Conservation (phyloP, 2,113 vertebrate species). For the Orthonyx spaldingii region DNA sequence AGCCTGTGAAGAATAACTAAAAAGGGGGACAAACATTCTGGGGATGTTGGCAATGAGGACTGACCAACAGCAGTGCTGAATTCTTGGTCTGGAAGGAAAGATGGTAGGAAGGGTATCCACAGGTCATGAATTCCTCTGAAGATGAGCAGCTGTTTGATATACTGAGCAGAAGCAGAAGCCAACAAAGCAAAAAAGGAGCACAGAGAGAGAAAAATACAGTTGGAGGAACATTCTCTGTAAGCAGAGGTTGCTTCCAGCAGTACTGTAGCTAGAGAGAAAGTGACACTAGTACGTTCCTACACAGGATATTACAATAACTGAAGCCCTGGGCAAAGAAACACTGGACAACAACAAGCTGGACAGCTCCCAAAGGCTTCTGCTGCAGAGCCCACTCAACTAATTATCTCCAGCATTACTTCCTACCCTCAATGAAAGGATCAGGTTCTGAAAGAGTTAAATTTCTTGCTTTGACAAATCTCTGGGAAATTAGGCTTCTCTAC, state of each 20-base stretch:
- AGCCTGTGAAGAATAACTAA: neutral
- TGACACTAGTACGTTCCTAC: neutral
- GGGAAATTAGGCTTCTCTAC: neutral
- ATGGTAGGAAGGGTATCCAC: neutral
- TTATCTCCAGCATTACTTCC: neutral
- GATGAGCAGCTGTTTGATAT: neutral
- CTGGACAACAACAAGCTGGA: neutral
- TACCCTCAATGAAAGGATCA: neutral
- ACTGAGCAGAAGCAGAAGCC: neutral
- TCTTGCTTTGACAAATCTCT: neutral
- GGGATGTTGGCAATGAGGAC: neutral
- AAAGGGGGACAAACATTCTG: rapidly evolving
- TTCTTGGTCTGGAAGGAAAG: neutral
- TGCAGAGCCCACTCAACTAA: neutral
- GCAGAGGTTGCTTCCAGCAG: neutral
- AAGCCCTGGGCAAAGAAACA: neutral
- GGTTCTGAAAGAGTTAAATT: neutral
- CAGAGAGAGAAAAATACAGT: neutral
- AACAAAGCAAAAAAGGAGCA: neutral
- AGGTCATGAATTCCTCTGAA: neutral
- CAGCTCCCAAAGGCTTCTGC: neutral
- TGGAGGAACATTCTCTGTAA: neutral
- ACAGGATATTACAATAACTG: neutral
- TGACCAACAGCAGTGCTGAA: neutral
- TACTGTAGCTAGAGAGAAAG: neutral